Conservation (phyloP, 92 coral and sea anemone species). For the Phenganax stokvisi region DNA sequence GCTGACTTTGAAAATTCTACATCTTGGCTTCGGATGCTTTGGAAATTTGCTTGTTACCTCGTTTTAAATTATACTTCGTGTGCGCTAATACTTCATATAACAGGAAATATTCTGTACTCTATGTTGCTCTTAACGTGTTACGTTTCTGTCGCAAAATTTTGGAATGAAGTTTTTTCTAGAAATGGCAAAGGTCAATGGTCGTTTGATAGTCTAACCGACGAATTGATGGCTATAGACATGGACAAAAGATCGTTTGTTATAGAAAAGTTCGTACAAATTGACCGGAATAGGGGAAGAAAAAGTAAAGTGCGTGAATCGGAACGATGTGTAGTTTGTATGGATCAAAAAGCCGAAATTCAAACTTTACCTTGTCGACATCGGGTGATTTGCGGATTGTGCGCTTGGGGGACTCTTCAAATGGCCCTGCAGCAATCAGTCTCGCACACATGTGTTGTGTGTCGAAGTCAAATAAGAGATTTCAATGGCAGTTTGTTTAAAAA, state of each 20-base stretch:
- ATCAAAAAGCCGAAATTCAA: slow-evolving; percentile 69
- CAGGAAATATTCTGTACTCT: slow-evolving; percentile 14
- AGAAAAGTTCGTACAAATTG: slow-evolving; percentile 79
- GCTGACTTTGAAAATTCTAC: background rate
- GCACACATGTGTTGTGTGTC: slow-evolving; percentile 88
- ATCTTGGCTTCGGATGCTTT: slow-evolving; percentile 8
- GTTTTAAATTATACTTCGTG: slow-evolving; percentile 16
- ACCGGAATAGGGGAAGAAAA: slow-evolving; percentile 39
- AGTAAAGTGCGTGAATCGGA: slow-evolving; percentile 40
- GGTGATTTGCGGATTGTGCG: slow-evolving; percentile 88
- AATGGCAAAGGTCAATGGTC: slow-evolving; percentile 21
- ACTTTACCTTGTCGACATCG: slow-evolving; percentile 79
- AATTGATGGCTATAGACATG: slow-evolving; percentile 66
- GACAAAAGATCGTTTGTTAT: slow-evolving; percentile 78
- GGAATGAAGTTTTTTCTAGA: background rate
- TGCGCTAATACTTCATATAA: background rate
- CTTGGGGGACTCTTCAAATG: slow-evolving; percentile 81
- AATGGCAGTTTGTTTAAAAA: slow-evolving; percentile 75
- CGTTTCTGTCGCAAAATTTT: background rate
- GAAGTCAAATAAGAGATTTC: slow-evolving; percentile 76
- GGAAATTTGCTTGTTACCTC: slow-evolving; percentile 18
- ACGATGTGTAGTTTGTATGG: slow-evolving; percentile 78
- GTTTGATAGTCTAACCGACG: slow-evolving; percentile 53
- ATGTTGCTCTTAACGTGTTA: background rate
- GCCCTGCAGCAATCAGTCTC: slow-evolving; percentile 55